Conservation (phyloP, 2,113 vertebrate species). For the Parus major region DNA sequence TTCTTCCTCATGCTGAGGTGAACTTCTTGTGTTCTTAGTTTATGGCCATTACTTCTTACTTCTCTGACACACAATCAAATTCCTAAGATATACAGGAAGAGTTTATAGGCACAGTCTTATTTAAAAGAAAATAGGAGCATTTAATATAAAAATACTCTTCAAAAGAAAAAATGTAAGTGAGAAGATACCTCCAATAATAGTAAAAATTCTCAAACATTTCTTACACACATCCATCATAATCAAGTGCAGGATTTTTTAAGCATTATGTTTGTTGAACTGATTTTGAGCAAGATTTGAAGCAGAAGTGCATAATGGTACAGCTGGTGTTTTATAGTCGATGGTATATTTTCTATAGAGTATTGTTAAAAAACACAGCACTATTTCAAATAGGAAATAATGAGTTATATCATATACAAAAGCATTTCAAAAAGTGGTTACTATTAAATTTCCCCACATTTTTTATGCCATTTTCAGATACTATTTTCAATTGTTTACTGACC, state of each 20-base stretch:
- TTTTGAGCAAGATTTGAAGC: background rate
- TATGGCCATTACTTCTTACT: background rate
- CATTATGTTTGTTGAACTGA: background rate
- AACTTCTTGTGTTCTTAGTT: background rate
- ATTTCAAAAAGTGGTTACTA: background rate
- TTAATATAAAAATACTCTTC: background rate
- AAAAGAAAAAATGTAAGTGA: background rate
- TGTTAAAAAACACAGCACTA: background rate
- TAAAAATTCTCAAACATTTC: background rate
- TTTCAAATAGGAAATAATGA: background rate
- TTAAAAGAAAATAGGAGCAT: background rate
- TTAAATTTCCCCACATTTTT: background rate
- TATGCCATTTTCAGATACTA: background rate
- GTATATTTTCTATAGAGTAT: background rate
- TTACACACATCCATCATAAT: background rate
- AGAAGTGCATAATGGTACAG: background rate
- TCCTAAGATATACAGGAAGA: background rate
- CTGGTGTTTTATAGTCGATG: background rate
- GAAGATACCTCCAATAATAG: background rate
- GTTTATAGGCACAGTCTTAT: background rate
- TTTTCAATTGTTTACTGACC: background rate
- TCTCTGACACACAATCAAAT: background rate
- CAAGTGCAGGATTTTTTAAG: background rate
- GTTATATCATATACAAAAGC: background rate
- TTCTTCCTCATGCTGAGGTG: too few species aligned